Evolutionary conservation across 1,140 invertebrate species (phyloP).

Genomic region (Drepana arcuata): DNA sequence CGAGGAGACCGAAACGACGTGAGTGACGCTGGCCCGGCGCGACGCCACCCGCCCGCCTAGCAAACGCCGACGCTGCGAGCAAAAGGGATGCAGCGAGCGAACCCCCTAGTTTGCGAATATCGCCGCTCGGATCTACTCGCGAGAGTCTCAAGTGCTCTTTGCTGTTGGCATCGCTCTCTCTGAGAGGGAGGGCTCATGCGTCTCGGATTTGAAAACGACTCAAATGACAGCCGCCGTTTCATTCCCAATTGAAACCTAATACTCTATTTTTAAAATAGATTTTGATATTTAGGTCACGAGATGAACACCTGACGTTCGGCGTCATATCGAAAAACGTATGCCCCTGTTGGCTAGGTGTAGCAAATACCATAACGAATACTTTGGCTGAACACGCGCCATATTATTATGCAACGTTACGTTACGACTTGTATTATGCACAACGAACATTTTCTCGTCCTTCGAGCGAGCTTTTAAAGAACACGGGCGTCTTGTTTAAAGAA

Average conservation of each 20-base stretch:
- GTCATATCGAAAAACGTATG: conserved; percentile 67
- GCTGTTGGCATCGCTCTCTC: conserved; percentile 45
- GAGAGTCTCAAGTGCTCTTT: conserved; percentile 64
- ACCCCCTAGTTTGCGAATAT: conserved; percentile 53
- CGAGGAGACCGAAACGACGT: conserved; percentile 58
- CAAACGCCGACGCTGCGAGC: conserved; percentile 46
- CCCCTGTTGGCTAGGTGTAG: conserved; percentile 66
- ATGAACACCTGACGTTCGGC: conserved; percentile 68
- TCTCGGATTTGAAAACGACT: conserved; percentile 24
- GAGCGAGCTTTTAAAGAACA: conserved; percentile 45
- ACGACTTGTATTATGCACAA: conserved; percentile 56
- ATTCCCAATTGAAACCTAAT: conserved; percentile 29
- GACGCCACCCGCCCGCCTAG: conserved; percentile 53
- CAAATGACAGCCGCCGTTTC: conserved; percentile 17
- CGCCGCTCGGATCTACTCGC: conserved; percentile 54
- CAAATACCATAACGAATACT: conserved; percentile 71
- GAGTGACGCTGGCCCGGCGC: conserved; percentile 50
- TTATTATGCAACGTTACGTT: conserved; percentile 68
- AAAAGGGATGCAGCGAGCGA: conserved; percentile 63
- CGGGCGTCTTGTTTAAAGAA: conserved; percentile 29
- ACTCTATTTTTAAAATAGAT: conserved; percentile 23
- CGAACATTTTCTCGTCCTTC: conserved; percentile 50
- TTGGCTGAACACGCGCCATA: conserved; percentile 64
- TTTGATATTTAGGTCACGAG: conserved; percentile 27
- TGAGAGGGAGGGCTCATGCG: conserved; percentile 55